Conservation (phyloP, 2,888 invertebrate genomes). For the Drosophila austrosaltans region DNA sequence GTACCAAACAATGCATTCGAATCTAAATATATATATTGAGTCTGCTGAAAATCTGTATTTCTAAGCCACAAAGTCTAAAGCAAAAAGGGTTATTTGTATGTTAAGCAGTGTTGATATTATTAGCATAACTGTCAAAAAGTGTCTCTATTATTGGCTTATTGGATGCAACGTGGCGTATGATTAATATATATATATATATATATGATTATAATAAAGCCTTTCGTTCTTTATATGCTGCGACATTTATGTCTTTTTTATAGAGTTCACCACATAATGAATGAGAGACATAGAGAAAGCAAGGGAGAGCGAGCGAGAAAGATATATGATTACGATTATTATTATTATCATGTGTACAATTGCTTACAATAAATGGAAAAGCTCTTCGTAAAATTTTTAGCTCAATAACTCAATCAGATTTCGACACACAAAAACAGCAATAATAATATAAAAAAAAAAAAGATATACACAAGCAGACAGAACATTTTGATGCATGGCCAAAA, state of each 20-base stretch:
- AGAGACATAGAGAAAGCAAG: background rate
- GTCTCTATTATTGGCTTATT: conserved; percentile 39
- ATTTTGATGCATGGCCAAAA: conserved; percentile 55
- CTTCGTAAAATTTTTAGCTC: conserved; percentile 52
- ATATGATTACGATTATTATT: conserved; percentile 63
- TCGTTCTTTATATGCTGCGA: conserved; percentile 31
- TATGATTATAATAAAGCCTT: conserved; percentile 58
- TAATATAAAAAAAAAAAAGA: background rate
- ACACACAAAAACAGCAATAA: conserved; percentile 25
- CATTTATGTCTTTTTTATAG: conserved; percentile 36
- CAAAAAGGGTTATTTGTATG: background rate
- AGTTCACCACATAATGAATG: conserved; percentile 4
- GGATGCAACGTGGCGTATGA: conserved; percentile 68
- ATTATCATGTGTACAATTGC: conserved; percentile 48
- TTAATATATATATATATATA: conserved; percentile 56
- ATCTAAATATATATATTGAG: no score
- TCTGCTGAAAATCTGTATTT: no score
- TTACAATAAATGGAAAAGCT: conserved; percentile 27
- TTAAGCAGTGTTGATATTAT: conserved; percentile 24
- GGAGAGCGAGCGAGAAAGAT: conserved; percentile 39
- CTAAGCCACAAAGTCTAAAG: no score
- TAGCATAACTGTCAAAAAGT: conserved; percentile 57
- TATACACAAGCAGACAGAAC: conserved; percentile 19
- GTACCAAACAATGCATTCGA: no score
- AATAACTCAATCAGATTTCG: conserved; percentile 75